Base-by-base conservation (phyloP, 2,797 vertebrate genomes). In the Echiichthys vipera region DNA sequence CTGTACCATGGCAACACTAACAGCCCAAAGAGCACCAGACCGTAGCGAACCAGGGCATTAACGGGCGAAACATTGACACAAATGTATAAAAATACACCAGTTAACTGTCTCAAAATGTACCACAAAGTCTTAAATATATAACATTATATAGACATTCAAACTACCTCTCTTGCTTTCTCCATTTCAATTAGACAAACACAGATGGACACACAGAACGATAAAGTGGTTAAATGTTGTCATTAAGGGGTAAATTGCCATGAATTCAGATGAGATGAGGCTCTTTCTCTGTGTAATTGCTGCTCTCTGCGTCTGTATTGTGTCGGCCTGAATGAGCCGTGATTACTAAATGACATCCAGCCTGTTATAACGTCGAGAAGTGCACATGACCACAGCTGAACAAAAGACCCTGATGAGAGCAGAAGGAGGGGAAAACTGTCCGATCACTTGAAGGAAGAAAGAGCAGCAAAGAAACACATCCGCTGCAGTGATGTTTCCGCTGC, bases 291-390 rank as follows among this genome's bases (percentile, higher is more conserved):
- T 82, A 85, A 87, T 85, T 74, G 78, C 62, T 56, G 58, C 65
- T 55, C 5, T 2, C 20, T 64, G 72, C 3, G 12, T 83, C 71
- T 46, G 30, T 14, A 67, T 85, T 89, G 87, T 84, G 69, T 27
- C 4, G 55, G 7, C 37, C 1, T 84, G 77, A 89, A 84, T 84
- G 59, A 74, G 75, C 63, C 1, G 36, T 83, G 85, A 89, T 88
- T 84, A 64, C 61, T 78, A 67, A 64, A 71, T 56, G 54, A 32
- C 61, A 66, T 68, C 49, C 71, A 56, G 62, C 10, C 65, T 20
- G 51, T 65, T 39, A 15, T 34, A 40, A 64, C 14, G 58, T 53
- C 65, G 65, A 30, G 46, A 45, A 64, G 56, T 5, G 50, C 58
- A 30, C 66, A 15, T 43, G 64, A 68, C 57, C 65, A 32, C 11